Percentiles rank a stretch among this genome's conserved stretches.
Conservation (phyloP, 2,888 invertebrate species). For the Temnothorax ravouxi region DNA sequence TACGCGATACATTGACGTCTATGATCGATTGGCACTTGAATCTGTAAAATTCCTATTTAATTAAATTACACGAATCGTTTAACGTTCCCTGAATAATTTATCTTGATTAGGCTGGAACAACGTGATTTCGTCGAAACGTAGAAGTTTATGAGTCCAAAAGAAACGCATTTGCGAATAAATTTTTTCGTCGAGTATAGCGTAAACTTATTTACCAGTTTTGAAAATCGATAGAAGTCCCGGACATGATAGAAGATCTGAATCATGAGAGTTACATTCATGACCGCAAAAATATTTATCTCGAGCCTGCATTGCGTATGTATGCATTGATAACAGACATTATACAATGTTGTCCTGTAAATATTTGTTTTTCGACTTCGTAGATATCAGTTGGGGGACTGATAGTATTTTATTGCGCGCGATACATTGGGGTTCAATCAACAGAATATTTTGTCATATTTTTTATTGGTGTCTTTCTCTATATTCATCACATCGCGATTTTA, state of each 20-base stretch:
- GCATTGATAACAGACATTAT: slow-evolving; percentile 55
- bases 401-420: slow-evolving; percentile 1
- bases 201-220: slow-evolving; percentile 18
- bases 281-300: slow-evolving; percentile 63
- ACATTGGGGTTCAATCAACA: slow-evolving; percentile 22
- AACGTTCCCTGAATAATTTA: slow-evolving; percentile 6
- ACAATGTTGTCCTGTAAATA: slow-evolving; percentile 58
- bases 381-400: slow-evolving; percentile 26
- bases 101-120: neutral
- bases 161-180: slow-evolving; percentile 1
- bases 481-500: slow-evolving; percentile 13
- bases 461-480: neutral
- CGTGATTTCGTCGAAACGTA: neutral
- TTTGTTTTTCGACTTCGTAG: slow-evolving; percentile 63
- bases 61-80: slow-evolving; percentile 24
- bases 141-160: neutral
- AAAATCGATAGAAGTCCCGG: neutral
- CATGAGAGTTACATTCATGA: slow-evolving; percentile 32
- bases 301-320: slow-evolving; percentile 39
- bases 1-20: slow-evolving; percentile 30
- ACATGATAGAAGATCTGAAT: slow-evolving; percentile 44
- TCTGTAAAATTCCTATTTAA: slow-evolving; percentile 42
- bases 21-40: slow-evolving; percentile 37
- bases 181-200: neutral
- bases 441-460: slow-evolving; percentile 35